Base-by-base conservation (phyloP, 2,113 vertebrate species). In the Stercorarius parasiticus region DNA sequence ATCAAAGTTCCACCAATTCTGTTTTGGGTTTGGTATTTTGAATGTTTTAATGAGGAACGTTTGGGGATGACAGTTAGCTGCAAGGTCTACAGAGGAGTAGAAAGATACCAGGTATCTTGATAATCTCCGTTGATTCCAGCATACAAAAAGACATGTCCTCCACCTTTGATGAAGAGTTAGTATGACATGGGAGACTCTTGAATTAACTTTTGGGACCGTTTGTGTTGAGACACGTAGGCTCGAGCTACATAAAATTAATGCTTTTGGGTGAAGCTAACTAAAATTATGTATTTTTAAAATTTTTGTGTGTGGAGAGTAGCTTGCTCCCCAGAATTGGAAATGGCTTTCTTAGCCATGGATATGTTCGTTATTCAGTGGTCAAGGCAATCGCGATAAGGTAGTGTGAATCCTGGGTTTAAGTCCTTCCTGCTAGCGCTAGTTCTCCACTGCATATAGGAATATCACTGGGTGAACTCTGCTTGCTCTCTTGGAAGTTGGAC, bases 281-380 rank as follows among this genome's bases (percentile, higher is more conserved):
- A 73, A 70, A 78, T 53, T 12, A 66, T 0, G 0, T 10, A 26
- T 32, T 47, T 64, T 86, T 81, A 1, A 1, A 3, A 20, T 53
- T 90, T 61, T 86, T 71, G 2, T 52, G 34, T 18, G 11, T 43
- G 20, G 27, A 49, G 34, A 40, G 2, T 61, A 26, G 25, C 6
- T 74, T 85, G 19, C 13, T 56, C 30, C 30, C 23, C 27, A 47
- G 69, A 79, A 65, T 0, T 71, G 45, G 42, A 56, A 78, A 55
- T 42, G 27, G 6, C 15, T 66, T 93, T 73, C 27, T 74, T 66
- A 80, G 49, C 26, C 11, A 62, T 9, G 32, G 36, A 26, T 8
- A 5, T n/a, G 18, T 45, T 81, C 43, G 59, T 80, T 49, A 72
- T 29, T 12, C 55, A 45, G 16, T 40, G 22, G 14, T 52, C 22